phyloP scores from a whole-genome alignment of 2,888 invertebrate species.

The Drosophila acutilabella region DNA sequence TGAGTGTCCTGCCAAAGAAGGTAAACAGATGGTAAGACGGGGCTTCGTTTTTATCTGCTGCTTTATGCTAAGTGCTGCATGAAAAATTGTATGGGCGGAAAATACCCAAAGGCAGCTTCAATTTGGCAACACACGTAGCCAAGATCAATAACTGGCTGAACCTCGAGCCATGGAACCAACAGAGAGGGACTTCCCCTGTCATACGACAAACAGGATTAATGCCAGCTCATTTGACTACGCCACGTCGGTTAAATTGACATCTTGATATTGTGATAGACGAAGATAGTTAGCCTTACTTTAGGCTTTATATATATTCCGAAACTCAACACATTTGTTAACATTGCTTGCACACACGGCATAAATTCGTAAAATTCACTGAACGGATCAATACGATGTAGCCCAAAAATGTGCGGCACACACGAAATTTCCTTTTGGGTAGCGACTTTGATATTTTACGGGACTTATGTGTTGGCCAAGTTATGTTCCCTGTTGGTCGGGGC shows the following conservation, averaged over 20 bases:
- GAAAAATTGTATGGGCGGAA: slow-evolving; percentile 62
- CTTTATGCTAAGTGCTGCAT: slow-evolving; percentile 68
- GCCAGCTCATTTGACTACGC: slow-evolving; percentile 64
- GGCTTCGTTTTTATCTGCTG: slow-evolving; percentile 36
- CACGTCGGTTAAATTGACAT: slow-evolving; percentile 51
- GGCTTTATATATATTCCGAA: background rate
- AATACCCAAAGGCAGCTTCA: slow-evolving; percentile 45
- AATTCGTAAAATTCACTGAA: slow-evolving; percentile 33
- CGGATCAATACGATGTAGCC: slow-evolving; percentile 13
- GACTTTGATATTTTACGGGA: slow-evolving; percentile 47
- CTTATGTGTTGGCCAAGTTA: slow-evolving; percentile 56
- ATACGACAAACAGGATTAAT: slow-evolving; percentile 59
- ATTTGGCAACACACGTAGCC: slow-evolving; percentile 35
- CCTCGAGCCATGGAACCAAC: slow-evolving; percentile 11
- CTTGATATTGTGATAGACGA: slow-evolving; percentile 52
- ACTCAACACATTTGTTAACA: background rate
- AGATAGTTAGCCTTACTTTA: slow-evolving; percentile 2
- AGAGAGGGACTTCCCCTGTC: slow-evolving; percentile 33
- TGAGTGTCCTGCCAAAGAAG: slow-evolving; percentile 58
- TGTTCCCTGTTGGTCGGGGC: slow-evolving; percentile 24
- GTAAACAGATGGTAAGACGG: slow-evolving; percentile 48
- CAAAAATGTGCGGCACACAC: slow-evolving; percentile 48
- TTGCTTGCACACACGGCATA: slow-evolving; percentile 29
- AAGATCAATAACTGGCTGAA: slow-evolving; percentile 27
- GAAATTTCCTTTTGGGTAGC: slow-evolving; percentile 50